Evolutionary conservation across 2,888 invertebrate species (phyloP), one percentile per base, ranked within the genome.

Genomic region (Unio pictorum): DNA sequence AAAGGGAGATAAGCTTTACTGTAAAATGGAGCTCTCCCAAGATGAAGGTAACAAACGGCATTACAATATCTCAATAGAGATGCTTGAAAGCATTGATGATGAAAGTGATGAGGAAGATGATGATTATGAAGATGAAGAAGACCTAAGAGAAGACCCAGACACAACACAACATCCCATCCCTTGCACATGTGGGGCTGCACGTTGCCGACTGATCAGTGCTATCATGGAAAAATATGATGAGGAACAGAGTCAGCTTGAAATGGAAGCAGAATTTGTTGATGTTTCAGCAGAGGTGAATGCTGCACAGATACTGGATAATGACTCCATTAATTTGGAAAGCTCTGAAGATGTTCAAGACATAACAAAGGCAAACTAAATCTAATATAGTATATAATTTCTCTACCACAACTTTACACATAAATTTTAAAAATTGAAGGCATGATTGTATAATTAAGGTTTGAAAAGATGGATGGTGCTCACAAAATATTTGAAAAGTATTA

Each of bases 1-100:
- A 76, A 91, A 93, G 90, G 95, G 95, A n/a, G 84, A 88, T 54
- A 68, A 58, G 17, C 70, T 88, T 23, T 71, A 69, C 56, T 86
- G 86, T 72, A 74, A 70, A 34, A 64, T 88, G 18, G 77, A 76
- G 6, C 75, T 88, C 26, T 69, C 70, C 2, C 86, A 86, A 64
- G 85, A 84, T 69, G 58, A 64, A 18, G 45, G 11, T 1, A 84
- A 86, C 69, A 82, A 82, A 59, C 69, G 87, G 20, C 82, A 82
- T 54, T 87, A 87, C 67, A 85, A 85, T 62, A 87, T 87, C 55
- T 82, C 83, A 4, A 71, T 87, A 15, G 83, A 83, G 55, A 79
- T 84, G 64, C 34, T 77, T 8, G 81, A 83, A 30, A 71, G 69
- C 58, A 68, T 71, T 28, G 77, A 74, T 4, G 73, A 66, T 4